Evolutionary conservation across 1,140 invertebrate species (phyloP), one percentile per base, ranked within the genome.

Genomic region (Cyclina sinensis): DNA sequence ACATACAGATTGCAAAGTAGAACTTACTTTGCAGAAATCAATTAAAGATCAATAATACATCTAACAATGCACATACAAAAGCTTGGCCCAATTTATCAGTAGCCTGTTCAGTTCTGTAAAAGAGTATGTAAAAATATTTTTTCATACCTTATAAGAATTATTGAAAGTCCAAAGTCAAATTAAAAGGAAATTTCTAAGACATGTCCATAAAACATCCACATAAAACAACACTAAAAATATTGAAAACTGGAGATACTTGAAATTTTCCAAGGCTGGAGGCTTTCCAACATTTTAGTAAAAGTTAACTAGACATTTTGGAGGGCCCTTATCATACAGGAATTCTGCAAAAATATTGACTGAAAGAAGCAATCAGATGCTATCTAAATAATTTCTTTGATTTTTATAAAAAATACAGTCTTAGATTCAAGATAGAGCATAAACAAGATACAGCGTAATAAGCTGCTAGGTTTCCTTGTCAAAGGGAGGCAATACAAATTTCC

Each of bases 301-400:
- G 3, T 78, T 57, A 78, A 78, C 74, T 51, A 78, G 74, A 78
- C 24, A 78, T 27, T 51, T 54, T 78, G 43, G 18, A 37, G 39
- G 39, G 21, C 14, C 74, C n/a, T 54, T 78, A 78, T 78, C 12
- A 32, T 14, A 24, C 21, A 2, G 27, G 46, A 57, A 78, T 78
- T 78, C 74, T 57, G 74, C 74, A 78, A 57, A 78, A 78, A 27
- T 57, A 57, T 35, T 78, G 74, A 78, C 46, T 78, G 74, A 78
- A 54, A 51, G 43, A 78, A 51, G 16, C 46, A 35, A 78, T 76
- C 73, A 48, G 5, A 12, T 39, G 54, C 32, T 51, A 78, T 51
- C 48, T 32, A n/a, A 54, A 54, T 78, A 30, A 51, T 46, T 78
- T 78, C 74, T 78, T 78, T 78, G 74, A 78, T 78, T 78, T 30